Evolutionary conservation across 2,888 invertebrate genomes (phyloP).

Genomic region (Plagodis dolabraria): DNA sequence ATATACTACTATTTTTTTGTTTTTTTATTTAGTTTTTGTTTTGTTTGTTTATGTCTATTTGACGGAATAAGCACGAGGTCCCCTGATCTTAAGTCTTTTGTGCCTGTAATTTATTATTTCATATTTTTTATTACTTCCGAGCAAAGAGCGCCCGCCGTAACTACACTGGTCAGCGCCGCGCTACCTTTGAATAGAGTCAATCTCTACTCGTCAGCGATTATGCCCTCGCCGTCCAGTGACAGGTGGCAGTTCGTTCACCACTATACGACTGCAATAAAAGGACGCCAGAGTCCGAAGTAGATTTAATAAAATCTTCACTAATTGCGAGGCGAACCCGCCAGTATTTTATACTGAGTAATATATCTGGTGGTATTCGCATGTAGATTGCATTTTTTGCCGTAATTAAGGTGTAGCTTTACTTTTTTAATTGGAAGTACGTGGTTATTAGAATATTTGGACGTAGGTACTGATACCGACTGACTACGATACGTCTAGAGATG

Average conservation of each 20-base stretch:
- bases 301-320: constrained; percentile 19
- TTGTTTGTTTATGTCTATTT: too few relatives aligned
- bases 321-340: constrained; percentile 15
- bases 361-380: constrained; percentile 12
- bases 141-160: too few relatives aligned
- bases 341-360: constrained; percentile 16
- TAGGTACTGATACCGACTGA: neutral
- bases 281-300: constrained; percentile 7
- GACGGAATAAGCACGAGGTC: too few relatives aligned
- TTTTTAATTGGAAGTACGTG: constrained; percentile 11
- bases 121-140: too few relatives aligned
- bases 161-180: too few relatives aligned
- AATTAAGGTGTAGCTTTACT: constrained; percentile 20
- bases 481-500: too few relatives aligned
- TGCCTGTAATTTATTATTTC: too few relatives aligned
- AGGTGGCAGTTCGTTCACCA: constrained; percentile 32
- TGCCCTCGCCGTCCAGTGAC: constrained; percentile 23
- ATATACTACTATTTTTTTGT: too few relatives aligned
- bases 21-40: too few relatives aligned
- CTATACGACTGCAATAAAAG: constrained; percentile 32
- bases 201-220: constrained; percentile 25
- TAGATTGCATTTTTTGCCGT: constrained; percentile 21
- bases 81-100: too few relatives aligned
- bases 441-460: constrained; percentile 7
- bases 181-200: too few relatives aligned